Evolutionary conservation across 2,797 vertebrate genomes (phyloP).

Genomic region (Discoglossus pictus): DNA sequence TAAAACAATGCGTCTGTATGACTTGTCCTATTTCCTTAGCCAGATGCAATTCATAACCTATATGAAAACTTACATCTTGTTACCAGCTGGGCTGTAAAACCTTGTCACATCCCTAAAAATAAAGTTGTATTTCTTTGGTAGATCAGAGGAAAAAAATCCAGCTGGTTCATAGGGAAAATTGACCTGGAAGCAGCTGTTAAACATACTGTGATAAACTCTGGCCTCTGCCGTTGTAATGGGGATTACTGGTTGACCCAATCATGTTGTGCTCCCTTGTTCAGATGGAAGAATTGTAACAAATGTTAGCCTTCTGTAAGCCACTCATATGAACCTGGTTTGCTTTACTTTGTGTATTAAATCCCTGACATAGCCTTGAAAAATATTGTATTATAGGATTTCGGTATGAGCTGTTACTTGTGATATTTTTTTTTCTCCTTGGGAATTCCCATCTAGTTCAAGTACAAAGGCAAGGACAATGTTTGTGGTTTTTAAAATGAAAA

Average conservation of each 20-base stretch:
- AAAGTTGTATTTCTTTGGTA: slow-evolving; percentile 22
- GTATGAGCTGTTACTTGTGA: background rate
- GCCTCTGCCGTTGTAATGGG: slow-evolving; percentile 27
- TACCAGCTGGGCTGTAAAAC: slow-evolving; percentile 39
- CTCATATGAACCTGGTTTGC: slow-evolving; percentile 32
- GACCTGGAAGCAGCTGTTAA: slow-evolving; percentile 32
- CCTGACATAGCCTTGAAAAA: slow-evolving; percentile 10
- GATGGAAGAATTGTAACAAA: slow-evolving; percentile 36
- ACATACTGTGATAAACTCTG: slow-evolving; percentile 38
- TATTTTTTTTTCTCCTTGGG: background rate
- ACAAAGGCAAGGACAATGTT: background rate
- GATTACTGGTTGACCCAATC: slow-evolving; percentile 33
- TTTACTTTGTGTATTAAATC: slow-evolving; percentile 28
- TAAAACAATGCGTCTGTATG: too few species aligned
- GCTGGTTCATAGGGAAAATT: slow-evolving; percentile 18
- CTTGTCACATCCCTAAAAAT: slow-evolving; percentile 11
- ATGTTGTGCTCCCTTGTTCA: slow-evolving; percentile 1
- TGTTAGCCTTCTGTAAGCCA: slow-evolving; percentile 30
- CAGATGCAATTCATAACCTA: slow-evolving; percentile 24
- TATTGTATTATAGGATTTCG: slow-evolving; percentile 10
- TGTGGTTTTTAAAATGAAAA: slow-evolving; percentile 8
- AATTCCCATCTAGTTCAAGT: background rate
- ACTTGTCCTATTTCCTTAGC: background rate
- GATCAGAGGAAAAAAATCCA: slow-evolving; percentile 18
- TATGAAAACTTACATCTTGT: slow-evolving; percentile 44